phyloP scores from a whole-genome alignment of 2,797 vertebrate species.

The Cirrhinus mrigala region DNA sequence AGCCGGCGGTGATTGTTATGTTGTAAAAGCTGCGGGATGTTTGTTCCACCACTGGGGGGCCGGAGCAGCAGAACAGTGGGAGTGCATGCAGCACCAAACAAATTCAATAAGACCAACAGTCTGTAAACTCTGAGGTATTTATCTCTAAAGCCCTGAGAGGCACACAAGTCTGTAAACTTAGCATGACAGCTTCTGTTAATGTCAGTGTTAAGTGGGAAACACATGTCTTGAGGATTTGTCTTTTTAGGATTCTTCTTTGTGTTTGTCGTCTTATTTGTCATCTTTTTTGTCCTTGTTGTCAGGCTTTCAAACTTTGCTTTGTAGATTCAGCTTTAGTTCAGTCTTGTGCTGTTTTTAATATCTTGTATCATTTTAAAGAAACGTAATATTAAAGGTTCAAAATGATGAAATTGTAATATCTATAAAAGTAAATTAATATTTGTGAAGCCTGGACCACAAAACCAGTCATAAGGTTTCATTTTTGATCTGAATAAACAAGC shows the following conservation, averaged over 20 bases:
- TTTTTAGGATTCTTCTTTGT: neutral
- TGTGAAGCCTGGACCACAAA: too few relatives aligned
- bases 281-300: neutral
- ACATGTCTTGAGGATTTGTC: neutral
- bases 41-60: slow-evolving; percentile 10
- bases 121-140: neutral
- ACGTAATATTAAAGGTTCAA: neutral
- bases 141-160: neutral
- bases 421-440: too few relatives aligned
- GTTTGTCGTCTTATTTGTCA: neutral
- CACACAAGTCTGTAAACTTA: neutral
- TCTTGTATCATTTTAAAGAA: neutral
- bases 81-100: neutral
- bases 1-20: neutral
- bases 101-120: slow-evolving; percentile 19
- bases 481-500: too few relatives aligned
- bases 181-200: neutral
- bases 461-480: too few relatives aligned
- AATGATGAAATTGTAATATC: neutral
- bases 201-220: neutral
- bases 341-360: neutral
- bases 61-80: neutral
- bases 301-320: neutral
- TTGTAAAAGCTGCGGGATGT: slow-evolving; percentile 16
- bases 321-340: neutral